Base-by-base conservation (phyloP, 2,113 vertebrate species). In the Triplophysa rosa region DNA sequence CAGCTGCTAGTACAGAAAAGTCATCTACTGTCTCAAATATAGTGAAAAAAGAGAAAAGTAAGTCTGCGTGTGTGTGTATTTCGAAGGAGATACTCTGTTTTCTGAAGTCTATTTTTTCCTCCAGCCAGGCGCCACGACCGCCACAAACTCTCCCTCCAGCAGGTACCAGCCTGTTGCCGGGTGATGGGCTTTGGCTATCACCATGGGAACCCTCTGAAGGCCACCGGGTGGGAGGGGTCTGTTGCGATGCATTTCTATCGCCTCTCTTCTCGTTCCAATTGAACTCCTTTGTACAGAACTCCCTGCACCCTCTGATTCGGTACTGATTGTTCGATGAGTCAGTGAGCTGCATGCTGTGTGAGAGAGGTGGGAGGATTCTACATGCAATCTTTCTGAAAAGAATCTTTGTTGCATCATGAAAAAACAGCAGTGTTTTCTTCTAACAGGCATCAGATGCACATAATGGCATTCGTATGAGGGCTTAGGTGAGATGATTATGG, bases 141-240 rank as follows among this genome's bases (percentile, higher is more conserved):
- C 14, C 21, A 42, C 2, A 17, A 74, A 63, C 71, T 74, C 71
- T 62, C 2, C 23, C 71, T 74, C 21, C 45, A 40, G 17, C 72
- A 52, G 69, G 67, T 69, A 63, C 42, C 37, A 75, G 67, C 70
- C 68, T 78, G 79, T 81, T 81, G 79, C 74, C 54, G 64, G 65
- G 75, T 14, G 68, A 80, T 73, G 79, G 54, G 79, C 78, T 81
- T 84, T 56, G 76, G 54, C 42, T 33, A 65, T 84, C 64, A 64
- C 82, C 79, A 81, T 84, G 79, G 82, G 59, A 81, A 84, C 82
- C 23, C 52, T 37, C 45, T 67, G 83, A 78, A 78, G 82, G 75
- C 75, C 75, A 64, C 68, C 19, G 78, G 62, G 67, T 67, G 78
- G 40, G 82, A 75, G 70, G 56, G 62, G 62, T 80, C 33, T 77